Base-by-base conservation (phyloP, 2,888 invertebrate genomes). In the Orthosia cruda region DNA sequence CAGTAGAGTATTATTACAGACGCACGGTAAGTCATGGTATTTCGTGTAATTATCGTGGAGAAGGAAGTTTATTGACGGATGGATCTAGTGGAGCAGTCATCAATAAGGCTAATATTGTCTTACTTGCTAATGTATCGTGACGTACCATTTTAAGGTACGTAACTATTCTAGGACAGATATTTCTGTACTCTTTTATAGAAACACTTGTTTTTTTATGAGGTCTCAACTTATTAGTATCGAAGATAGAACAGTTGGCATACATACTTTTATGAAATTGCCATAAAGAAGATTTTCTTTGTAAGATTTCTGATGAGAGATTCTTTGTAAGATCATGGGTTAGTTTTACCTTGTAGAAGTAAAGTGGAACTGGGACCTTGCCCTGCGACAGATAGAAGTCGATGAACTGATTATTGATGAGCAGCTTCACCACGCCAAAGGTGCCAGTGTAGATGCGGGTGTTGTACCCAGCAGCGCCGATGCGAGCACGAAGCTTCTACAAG, bases 381-480 rank as follows among this genome's bases (percentile, higher is more conserved):
- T 87, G 91, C 80, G 93, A 87, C 40, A 97, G 91, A 87, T 91
- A 97, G 69, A 97, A 93, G 63, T 96, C 93, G 1, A 94, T 93
- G 0, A 94, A 88, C 0, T 88, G 91, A 69, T 94, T 92, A 84
- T 93, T 91, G 92, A 88, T 97, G 79, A 20, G 95, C 57, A 98
- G 94, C 64, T 97, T 97, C 23, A 97, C 92, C 12, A 97, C 95
- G 2, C 97, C 97, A 85, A 97, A 97, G 0, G 97, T 96, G 4
- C 98, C 98, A 0, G 97, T 97, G 91, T 97, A 97, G 52, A 97
- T 91, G 0, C 88, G 88, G 3, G 95, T 94, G 70, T 92, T 90
- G 90, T 94, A 95, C 13, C 93, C 93, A 13, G 94, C 94, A 3
- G 52, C 89, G 3, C 93, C 94, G 66, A 96, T 94, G 54, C 95